These are phyloP conservation scores for Dendroctonus ponderosae DNA, from an alignment of 1,140 invertebrate genomes.

Conservation along the genomic window DNA sequence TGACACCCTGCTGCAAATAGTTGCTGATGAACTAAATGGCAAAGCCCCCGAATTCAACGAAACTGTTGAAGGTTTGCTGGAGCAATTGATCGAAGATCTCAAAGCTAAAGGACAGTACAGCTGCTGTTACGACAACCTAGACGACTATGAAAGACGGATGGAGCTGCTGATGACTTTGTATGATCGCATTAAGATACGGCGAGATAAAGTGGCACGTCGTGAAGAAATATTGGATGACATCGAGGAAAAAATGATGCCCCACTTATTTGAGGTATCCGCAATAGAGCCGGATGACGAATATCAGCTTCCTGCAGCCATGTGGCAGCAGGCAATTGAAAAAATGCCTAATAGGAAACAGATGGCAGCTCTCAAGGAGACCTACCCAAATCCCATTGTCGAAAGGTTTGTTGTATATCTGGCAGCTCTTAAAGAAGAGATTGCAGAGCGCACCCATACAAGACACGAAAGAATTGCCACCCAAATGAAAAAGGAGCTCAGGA, in stretches of 20 bases:
- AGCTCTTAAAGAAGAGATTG: slow-evolving; percentile 47
- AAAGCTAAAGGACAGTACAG: slow-evolving; percentile 38
- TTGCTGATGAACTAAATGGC: slow-evolving; percentile 48
- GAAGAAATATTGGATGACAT: slow-evolving; percentile 49
- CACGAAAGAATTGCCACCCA: slow-evolving; percentile 48
- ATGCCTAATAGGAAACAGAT: slow-evolving; percentile 41
- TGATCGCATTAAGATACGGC: slow-evolving; percentile 38
- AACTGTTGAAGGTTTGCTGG: slow-evolving; percentile 43
- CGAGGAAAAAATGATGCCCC: slow-evolving; percentile 41
- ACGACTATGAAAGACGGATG: slow-evolving; percentile 40
- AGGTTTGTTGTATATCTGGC: slow-evolving; percentile 38
- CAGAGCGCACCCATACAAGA: slow-evolving; percentile 43
- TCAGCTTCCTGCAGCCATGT: slow-evolving; percentile 45
- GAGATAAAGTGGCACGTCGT: slow-evolving; percentile 40
- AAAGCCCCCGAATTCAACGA: slow-evolving; percentile 35
- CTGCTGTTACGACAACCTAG: slow-evolving; percentile 31
- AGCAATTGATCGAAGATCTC: slow-evolving; percentile 46
- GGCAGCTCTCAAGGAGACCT: slow-evolving; percentile 37
- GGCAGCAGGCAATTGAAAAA: slow-evolving; percentile 47
- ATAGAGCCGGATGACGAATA: slow-evolving; percentile 40
- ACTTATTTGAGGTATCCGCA: slow-evolving; percentile 43
- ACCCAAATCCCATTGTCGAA: slow-evolving; percentile 44
- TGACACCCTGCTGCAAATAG: slow-evolving; percentile 48
- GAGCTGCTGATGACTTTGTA: slow-evolving; percentile 44
- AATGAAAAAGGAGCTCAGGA: slow-evolving; percentile 47